These are phyloP conservation scores for Caracal caracal DNA, from an alignment of 2,113 vertebrate genomes.

Conservation along the genomic window DNA sequence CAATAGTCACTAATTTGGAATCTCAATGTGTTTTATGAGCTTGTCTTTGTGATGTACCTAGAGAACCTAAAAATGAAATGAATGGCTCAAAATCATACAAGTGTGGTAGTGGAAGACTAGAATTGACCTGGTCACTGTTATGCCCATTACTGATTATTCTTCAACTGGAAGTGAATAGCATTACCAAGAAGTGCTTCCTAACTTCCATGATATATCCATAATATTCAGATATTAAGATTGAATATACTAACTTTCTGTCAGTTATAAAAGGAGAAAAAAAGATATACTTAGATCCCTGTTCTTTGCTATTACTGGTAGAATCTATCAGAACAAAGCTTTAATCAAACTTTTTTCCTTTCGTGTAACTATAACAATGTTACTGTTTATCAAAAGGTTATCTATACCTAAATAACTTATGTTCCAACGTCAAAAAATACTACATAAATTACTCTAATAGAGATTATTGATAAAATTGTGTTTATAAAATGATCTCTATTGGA, in stretches of 20 bases:
- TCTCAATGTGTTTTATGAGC: not conserved
- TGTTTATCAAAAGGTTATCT: not conserved
- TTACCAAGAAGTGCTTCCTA: slow-evolving; percentile 2
- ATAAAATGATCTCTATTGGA: not conserved
- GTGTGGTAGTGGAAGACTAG: not conserved
- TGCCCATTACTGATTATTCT: not conserved
- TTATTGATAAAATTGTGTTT: slow-evolving; percentile 40
- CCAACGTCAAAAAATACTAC: not conserved
- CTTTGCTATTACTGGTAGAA: slow-evolving; percentile 44
- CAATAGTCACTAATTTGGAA: not conserved
- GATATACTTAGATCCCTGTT: not conserved
- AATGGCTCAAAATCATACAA: slow-evolving; percentile 30
- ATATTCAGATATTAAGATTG: not conserved
- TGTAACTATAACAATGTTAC: slow-evolving; percentile 6
- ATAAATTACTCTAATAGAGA: not conserved
- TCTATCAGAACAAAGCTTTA: slow-evolving; percentile 53
- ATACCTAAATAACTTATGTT: not conserved
- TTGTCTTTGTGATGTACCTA: not conserved
- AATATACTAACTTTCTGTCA: slow-evolving; percentile 21
- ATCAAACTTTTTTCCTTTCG: slow-evolving; percentile 50
- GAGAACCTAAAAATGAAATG: not conserved
- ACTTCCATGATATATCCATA: not conserved
- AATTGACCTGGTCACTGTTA: not conserved
- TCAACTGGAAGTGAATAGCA: slow-evolving; percentile 35
- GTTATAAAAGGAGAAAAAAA: slow-evolving; percentile 53